phyloP scores from a whole-genome alignment of 2,797 vertebrate genomes.

The Cetoscarus ocellatus region DNA sequence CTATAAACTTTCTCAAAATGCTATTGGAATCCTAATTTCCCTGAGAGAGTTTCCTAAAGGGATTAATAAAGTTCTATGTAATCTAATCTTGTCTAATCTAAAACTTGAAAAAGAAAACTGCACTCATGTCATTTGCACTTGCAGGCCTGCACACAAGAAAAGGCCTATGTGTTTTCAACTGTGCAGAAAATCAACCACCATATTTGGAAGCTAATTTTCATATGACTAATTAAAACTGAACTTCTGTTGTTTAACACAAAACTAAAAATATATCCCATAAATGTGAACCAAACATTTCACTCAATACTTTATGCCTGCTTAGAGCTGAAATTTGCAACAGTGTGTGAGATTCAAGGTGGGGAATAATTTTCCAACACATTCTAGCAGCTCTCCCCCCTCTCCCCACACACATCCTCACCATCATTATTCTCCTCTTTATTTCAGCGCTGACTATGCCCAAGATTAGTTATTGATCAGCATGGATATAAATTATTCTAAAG shows the following conservation, averaged over 20 bases:
- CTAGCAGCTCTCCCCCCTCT: slow-evolving; percentile 57
- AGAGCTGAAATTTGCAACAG: slow-evolving; percentile 22
- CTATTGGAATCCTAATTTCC: too few species aligned
- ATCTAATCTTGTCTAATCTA: too few species aligned
- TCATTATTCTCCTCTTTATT: slow-evolving; percentile 87
- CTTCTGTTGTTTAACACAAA: slow-evolving; percentile 5
- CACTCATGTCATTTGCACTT: not conserved
- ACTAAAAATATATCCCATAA: slow-evolving; percentile 27
- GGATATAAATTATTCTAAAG: slow-evolving; percentile 87
- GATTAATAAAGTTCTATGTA: too few species aligned
- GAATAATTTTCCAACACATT: slow-evolving; percentile 70
- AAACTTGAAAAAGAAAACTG: too few species aligned
- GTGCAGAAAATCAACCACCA: not conserved
- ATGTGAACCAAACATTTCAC: slow-evolving; percentile 38
- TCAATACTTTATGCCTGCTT: slow-evolving; percentile 15
- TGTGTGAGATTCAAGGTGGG: slow-evolving; percentile 20
- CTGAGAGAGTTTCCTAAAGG: too few species aligned
- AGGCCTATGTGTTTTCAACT: not conserved
- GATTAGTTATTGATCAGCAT: slow-evolving; percentile 89
- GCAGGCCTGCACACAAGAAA: not conserved
- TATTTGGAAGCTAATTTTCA: not conserved
- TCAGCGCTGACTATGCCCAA: slow-evolving; percentile 81
- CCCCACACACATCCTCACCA: slow-evolving; percentile 8
- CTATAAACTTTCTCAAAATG: too few species aligned
- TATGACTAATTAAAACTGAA: slow-evolving; percentile 21